These are phyloP conservation scores for Apotomis capreana DNA, from an alignment of 2,888 invertebrate species.

Conservation along the genomic window DNA sequence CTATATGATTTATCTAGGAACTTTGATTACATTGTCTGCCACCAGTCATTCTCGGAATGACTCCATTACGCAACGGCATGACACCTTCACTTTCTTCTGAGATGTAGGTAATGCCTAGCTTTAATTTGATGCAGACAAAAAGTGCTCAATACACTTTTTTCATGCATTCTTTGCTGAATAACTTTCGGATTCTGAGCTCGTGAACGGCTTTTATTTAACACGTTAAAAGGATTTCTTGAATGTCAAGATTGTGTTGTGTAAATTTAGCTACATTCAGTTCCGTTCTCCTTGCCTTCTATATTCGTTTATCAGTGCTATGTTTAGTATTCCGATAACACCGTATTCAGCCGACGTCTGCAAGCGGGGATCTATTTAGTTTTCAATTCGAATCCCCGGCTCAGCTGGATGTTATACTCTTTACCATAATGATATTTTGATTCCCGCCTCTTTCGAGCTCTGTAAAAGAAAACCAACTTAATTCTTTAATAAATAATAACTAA, in stretches of 20 bases:
- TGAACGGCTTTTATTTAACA: neutral
- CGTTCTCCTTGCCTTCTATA: neutral
- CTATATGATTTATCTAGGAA: constrained; percentile 15
- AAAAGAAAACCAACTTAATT: neutral
- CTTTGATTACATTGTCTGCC: constrained; percentile 31
- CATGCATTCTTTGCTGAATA: constrained; percentile 24
- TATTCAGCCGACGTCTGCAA: constrained; percentile 32
- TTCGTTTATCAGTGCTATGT: constrained; percentile 25
- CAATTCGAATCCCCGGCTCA: constrained; percentile 48
- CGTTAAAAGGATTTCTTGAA: constrained; percentile 12
- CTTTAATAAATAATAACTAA: too few relatives aligned
- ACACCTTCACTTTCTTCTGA: constrained; percentile 41
- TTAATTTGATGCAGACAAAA: constrained; percentile 34
- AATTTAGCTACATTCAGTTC: neutral
- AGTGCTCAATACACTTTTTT: constrained; percentile 36
- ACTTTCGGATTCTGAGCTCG: constrained; percentile 32
- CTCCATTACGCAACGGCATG: constrained; percentile 32
- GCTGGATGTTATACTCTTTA: constrained; percentile 47
- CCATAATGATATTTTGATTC: constrained; percentile 60
- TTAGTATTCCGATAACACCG: constrained; percentile 34
- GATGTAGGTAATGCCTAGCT: constrained; percentile 37
- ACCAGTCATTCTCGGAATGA: constrained; percentile 22
- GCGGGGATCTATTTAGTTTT: constrained; percentile 41
- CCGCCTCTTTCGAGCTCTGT: constrained; percentile 7
- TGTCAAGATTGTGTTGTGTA: constrained; percentile 7